These are phyloP conservation scores for Drosophila guanche DNA, from an alignment of 1,140 invertebrate species.

Conservation along the genomic window DNA sequence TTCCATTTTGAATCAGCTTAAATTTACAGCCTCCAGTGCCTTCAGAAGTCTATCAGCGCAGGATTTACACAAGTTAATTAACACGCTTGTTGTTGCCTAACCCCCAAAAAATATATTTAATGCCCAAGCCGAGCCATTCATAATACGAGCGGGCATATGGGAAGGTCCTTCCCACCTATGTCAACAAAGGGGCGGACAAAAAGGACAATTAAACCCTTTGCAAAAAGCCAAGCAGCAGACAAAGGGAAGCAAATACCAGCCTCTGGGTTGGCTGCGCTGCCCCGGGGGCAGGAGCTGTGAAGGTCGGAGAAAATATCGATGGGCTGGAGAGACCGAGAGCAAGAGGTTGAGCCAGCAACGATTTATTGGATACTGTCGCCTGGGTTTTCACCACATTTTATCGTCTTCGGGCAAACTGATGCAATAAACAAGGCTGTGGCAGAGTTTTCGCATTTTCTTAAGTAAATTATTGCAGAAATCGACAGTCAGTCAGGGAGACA, in stretches of 20 bases:
- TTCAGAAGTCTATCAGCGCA: conserved; percentile 46
- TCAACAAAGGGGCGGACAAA: conserved; percentile 66
- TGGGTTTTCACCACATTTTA: conserved; percentile 75
- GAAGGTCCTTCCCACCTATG: conserved; percentile 52
- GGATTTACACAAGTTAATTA: conserved; percentile 81
- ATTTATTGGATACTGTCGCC: conserved; percentile 79
- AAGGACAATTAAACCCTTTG: conserved; percentile 79
- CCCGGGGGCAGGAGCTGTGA: conserved; percentile 20
- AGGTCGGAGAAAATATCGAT: conserved; percentile 37
- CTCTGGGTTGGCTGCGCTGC: no score
- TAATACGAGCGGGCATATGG: conserved; percentile 23
- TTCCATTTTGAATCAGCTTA: conserved; percentile 23
- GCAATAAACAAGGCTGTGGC: conserved; percentile 56
- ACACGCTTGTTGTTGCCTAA: conserved; percentile 57
- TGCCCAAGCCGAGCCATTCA: conserved; percentile 24
- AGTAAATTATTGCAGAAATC: conserved; percentile 78
- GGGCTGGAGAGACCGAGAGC: background rate
- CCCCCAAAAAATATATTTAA: conserved; percentile 46
- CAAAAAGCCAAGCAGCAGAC: conserved; percentile 56
- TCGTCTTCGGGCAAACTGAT: conserved; percentile 66
- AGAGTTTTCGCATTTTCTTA: conserved; percentile 56
- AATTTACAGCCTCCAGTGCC: conserved; percentile 33
- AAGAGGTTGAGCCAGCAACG: conserved; percentile 23
- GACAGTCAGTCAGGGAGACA: conserved; percentile 25
- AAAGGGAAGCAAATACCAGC: conserved; percentile 52